phyloP scores from a whole-genome alignment of 2,113 vertebrate species.

The Nansenia antarctica region DNA sequence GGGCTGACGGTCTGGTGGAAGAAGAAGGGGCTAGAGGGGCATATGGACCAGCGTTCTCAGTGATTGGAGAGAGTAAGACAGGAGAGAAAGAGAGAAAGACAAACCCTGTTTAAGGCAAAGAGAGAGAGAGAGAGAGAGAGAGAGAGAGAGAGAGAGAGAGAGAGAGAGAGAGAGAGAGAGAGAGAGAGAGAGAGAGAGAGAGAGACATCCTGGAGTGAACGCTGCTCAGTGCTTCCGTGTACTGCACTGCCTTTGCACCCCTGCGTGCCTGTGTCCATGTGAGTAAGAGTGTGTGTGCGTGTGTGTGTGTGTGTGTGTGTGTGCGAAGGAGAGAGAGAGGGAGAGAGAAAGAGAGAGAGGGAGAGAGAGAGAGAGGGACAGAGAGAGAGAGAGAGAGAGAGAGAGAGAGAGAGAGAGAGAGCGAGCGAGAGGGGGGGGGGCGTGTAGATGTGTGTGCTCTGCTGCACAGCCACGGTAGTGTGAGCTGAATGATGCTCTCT shows the following conservation, averaged over 20 bases:
- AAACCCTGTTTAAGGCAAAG: conserved; percentile 51
- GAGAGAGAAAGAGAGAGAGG: conserved; percentile 4
- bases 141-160: conserved; percentile 39
- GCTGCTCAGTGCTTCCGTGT: neutral
- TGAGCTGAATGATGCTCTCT: conserved; percentile 75
- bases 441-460: conserved; percentile 70
- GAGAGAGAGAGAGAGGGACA: too few relatives aligned
- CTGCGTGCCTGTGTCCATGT: conserved; percentile 19
- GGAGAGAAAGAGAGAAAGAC: conserved; percentile 27
- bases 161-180: conserved; percentile 10
- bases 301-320: conserved; percentile 1
- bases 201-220: conserved; percentile 11
- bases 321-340: neutral
- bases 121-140: conserved; percentile 15
- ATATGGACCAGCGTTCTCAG: conserved; percentile 69
- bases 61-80: conserved; percentile 52
- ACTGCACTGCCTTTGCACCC: conserved; percentile 14
- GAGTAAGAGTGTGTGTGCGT: conserved; percentile 20
- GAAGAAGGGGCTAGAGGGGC: conserved; percentile 27
- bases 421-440: conserved; percentile 47
- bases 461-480: conserved; percentile 73
- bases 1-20: conserved; percentile 19
- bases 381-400: conserved; percentile 13
- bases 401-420: conserved; percentile 27
- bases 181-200: conserved; percentile 41